A percentile compares a stretch with the other conserved stretches of the same genome.
Conservation (phyloP, 2,797 vertebrate genomes). For the Pangasius krempfi region DNA sequence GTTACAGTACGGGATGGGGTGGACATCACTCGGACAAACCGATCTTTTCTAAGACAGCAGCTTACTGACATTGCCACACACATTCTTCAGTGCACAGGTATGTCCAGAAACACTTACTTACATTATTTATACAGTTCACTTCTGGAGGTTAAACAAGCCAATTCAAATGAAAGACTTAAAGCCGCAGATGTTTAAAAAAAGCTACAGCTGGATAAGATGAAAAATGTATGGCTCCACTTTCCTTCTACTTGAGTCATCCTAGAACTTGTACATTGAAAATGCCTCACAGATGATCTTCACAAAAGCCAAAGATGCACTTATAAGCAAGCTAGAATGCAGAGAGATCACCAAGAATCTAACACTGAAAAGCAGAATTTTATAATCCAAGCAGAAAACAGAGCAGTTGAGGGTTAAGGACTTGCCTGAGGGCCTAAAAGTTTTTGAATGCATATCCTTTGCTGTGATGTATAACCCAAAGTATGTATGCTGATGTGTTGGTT, state of each 20-base stretch:
- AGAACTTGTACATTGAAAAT: neutral
- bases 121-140: neutral
- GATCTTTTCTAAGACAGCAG: slow-evolving; percentile 88
- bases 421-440: neutral
- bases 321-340: neutral
- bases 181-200: neutral
- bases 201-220: no score
- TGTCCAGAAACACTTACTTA: neutral
- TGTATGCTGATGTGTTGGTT: neutral
- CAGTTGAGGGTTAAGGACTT: neutral
- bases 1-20: slow-evolving; percentile 85
- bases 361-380: neutral
- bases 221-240: neutral
- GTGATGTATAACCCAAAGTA: neutral
- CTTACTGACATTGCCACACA: slow-evolving; percentile 86
- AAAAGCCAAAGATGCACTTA: neutral
- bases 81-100: slow-evolving; percentile 85
- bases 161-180: neutral
- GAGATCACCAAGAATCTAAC: neutral
- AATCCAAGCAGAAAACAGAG: neutral
- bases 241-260: no score
- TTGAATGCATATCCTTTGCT: neutral
- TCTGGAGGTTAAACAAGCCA: no score
- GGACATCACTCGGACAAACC: slow-evolving; percentile 86
- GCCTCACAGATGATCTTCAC: neutral